Base-by-base conservation (phyloP, 2,888 invertebrate species). In the Melieria picta region DNA sequence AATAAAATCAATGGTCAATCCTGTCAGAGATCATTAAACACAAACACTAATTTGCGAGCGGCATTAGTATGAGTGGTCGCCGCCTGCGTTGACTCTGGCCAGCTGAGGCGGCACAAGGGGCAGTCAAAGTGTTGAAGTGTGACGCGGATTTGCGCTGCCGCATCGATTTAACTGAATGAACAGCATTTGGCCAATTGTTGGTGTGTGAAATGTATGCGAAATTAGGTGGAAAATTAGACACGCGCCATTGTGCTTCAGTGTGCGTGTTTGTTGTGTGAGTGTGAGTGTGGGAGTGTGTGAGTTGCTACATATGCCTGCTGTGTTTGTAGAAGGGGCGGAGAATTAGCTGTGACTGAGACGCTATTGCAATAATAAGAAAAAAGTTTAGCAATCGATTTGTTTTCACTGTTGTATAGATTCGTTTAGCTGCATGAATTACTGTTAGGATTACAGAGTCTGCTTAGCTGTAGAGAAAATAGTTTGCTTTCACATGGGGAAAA, bases 1-100 rank as follows among this genome's bases (percentile, higher is more conserved):
- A 77, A 77, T 79, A 76, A 80, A 80, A 79, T 79, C 79, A 80
- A 80, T 80, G 78, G 77, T 68, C 66, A 60, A 62, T 75, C 65
- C 76, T 75, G 77, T 75, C 77, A 77, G 64, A 77, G 77, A 77
- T 80, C 79, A 79, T 80, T 80, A 77, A 78, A 72, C 75, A 76
- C 73, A 76, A 69, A 71, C 71, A 71, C 65, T 43, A 71, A 71
- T 66, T 66, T 66, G 61, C 62, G 55, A 55, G 60, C 45, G n/a
- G 46, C 42, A 46, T 45, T 45, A 64, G 58, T 13, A 64, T 47
- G 56, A 69, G 50, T 60, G 64, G 64, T 64, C 57, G 13, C 4
- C 57, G 11, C 45, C 30, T 30, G 30, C 30, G 30, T 30, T 30
- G 30, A 30, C 30, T 30, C 30, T 30, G 30, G 61, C 62, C 52